These are phyloP conservation scores for Thaleichthys pacificus DNA, from an alignment of 2,797 vertebrate genomes.

Conservation along the genomic window DNA sequence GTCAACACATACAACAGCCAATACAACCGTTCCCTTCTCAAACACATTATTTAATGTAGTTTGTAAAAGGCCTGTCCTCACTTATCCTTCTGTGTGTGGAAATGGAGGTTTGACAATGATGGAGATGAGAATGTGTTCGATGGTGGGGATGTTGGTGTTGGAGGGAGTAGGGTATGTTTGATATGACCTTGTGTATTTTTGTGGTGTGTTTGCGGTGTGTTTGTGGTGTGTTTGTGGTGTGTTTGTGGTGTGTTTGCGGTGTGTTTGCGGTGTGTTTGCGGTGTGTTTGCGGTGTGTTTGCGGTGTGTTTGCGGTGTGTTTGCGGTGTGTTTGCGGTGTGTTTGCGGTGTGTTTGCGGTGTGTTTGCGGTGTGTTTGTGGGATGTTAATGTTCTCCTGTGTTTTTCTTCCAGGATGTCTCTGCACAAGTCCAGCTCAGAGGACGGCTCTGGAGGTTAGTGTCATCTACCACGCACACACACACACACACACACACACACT, in stretches of 20 bases:
- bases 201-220: not conserved
- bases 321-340: not conserved
- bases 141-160: not conserved
- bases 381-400: slow-evolving; percentile 33
- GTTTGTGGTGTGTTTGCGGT: not conserved
- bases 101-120: too few relatives aligned
- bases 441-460: slow-evolving; percentile 90
- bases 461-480: not conserved
- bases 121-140: not conserved
- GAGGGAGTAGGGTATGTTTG: too few relatives aligned
- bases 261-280: not conserved
- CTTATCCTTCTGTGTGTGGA: not conserved
- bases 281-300: not conserved
- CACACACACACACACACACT: slow-evolving; percentile 13
- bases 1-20: slow-evolving; percentile 36
- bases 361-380: not conserved
- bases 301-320: not conserved
- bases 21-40: not conserved
- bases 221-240: not conserved
- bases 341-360: too few relatives aligned
- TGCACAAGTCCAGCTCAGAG: slow-evolving; percentile 96
- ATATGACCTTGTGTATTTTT: not conserved
- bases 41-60: not conserved
- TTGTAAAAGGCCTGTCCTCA: not conserved
- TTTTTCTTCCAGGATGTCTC: slow-evolving; percentile 76